phyloP scores from a whole-genome alignment of 2,888 invertebrate genomes.

The Noctua comes region DNA sequence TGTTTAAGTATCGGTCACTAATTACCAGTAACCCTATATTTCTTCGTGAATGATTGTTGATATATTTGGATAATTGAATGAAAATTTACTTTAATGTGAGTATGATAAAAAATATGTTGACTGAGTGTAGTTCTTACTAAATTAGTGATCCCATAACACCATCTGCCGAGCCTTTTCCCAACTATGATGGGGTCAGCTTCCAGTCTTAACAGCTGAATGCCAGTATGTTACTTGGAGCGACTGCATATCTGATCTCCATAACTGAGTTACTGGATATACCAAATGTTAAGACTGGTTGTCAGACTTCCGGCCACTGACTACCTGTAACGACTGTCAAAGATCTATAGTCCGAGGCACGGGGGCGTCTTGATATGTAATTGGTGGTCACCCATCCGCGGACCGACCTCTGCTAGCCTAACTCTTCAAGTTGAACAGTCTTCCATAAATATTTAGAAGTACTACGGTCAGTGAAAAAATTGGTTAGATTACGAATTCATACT shows the following conservation, averaged over 20 bases:
- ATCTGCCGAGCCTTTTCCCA: neutral
- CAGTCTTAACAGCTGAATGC: neutral
- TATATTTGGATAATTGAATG: conserved; percentile 14
- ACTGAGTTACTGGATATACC: neutral
- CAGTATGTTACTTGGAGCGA: conserved; percentile 1
- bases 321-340: neutral
- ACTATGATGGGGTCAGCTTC: neutral
- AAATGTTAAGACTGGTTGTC: neutral
- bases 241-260: neutral
- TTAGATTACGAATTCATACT: conserved; percentile 24
- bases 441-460: conserved; percentile 27
- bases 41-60: neutral
- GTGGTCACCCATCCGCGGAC: too few relatives aligned
- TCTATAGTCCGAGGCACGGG: neutral
- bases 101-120: neutral
- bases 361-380: neutral
- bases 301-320: neutral
- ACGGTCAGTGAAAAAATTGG: neutral
- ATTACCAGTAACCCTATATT: neutral
- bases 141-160: neutral
- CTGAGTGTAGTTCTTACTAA: conserved; percentile 31
- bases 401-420: too few relatives aligned
- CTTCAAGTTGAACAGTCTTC: neutral
- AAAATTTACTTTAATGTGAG: neutral
- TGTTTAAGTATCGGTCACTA: too few relatives aligned